Conservation (phyloP, 2,888 invertebrate genomes). For the Diogma glabrata region DNA sequence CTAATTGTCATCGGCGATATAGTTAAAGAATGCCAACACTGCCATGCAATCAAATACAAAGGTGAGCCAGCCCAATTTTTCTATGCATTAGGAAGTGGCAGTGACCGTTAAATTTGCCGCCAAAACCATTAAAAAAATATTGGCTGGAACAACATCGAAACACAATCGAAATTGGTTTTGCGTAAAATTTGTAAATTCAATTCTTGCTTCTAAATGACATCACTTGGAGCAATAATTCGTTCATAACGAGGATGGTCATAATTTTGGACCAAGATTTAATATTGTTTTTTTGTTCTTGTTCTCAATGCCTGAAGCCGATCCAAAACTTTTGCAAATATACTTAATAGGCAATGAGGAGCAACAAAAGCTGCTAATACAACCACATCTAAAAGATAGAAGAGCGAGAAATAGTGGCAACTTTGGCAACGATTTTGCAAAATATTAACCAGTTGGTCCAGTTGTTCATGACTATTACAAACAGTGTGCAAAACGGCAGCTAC, state of each 20-base stretch:
- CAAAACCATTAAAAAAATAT: background rate
- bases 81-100: no score
- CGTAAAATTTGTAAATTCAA: background rate
- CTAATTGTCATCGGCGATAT: no score
- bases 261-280: background rate
- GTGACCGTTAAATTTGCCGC: no score
- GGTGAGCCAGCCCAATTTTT: no score
- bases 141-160: background rate
- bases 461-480: conserved; percentile 16
- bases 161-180: background rate
- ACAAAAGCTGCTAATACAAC: background rate
- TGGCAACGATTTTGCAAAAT: conserved; percentile 11
- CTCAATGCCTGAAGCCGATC: background rate
- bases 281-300: background rate
- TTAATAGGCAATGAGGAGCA: background rate
- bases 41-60: no score
- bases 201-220: background rate
- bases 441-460: conserved; percentile 17
- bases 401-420: background rate
- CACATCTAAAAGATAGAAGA: background rate
- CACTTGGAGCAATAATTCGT: background rate
- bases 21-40: no score
- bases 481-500: conserved; percentile 15
- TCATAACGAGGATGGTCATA: background rate
- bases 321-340: conserved; percentile 5